These are phyloP conservation scores for Macrophya annulata DNA, from an alignment of 2,888 invertebrate species.

Conservation along the genomic window DNA sequence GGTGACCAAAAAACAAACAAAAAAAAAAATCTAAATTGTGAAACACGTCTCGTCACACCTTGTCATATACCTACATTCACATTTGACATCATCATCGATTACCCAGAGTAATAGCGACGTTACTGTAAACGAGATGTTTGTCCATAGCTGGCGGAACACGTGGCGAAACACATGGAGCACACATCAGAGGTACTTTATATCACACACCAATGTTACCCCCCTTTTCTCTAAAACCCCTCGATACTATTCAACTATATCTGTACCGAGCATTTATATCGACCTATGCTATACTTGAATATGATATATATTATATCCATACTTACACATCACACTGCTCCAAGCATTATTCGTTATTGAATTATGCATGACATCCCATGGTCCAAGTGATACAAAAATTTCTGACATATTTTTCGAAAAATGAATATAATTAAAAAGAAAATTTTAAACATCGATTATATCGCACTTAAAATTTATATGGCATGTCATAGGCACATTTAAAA, in stretches of 20 bases:
- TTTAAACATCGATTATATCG: background rate
- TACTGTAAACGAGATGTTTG: slow-evolving; percentile 75
- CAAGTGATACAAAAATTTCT: background rate
- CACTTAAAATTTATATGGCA: slow-evolving; percentile 18
- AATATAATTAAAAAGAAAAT: background rate
- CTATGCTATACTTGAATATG: background rate
- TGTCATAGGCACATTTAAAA: slow-evolving; percentile 8
- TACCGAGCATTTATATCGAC: slow-evolving; percentile 34
- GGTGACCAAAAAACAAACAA: background rate
- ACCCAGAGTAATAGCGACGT: slow-evolving; percentile 48
- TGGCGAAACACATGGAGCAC: slow-evolving; percentile 76
- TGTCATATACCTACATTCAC: slow-evolving; percentile 17
- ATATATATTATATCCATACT: background rate
- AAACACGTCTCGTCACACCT: background rate
- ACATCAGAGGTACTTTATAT: slow-evolving; percentile 71
- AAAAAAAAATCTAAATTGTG: background rate
- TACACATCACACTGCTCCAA: slow-evolving; percentile 25
- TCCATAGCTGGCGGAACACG: slow-evolving; percentile 77
- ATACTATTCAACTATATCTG: slow-evolving; percentile 36
- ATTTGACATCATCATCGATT: slow-evolving; percentile 14
- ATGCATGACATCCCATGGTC: background rate
- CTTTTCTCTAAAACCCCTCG: background rate
- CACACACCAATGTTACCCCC: slow-evolving; percentile 46
- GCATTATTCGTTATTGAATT: background rate
- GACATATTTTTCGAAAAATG: background rate